Conservation (phyloP, 1,140 invertebrate genomes). For the Aphidius ervi region DNA sequence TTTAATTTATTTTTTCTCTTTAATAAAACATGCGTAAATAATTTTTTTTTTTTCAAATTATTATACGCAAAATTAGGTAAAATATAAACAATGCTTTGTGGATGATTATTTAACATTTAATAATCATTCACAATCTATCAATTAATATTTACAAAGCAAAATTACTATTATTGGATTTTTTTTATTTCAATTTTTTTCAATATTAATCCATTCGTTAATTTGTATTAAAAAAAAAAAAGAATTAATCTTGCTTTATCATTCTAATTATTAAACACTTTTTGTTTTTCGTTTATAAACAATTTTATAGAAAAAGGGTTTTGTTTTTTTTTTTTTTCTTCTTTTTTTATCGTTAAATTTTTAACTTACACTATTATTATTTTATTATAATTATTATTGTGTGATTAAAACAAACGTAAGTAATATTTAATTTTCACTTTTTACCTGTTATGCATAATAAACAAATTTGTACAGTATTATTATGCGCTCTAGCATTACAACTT, state of each 20-base stretch:
- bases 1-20: neutral
- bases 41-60: no score
- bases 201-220: neutral
- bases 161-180: slow-evolving; percentile 11
- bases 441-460: slow-evolving; percentile 48
- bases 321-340: no score
- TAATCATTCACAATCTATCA: neutral
- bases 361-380: slow-evolving; percentile 5
- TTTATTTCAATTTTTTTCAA: slow-evolving; percentile 2
- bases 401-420: slow-evolving; percentile 47
- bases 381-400: slow-evolving; percentile 31
- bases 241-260: neutral
- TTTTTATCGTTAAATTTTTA: no score
- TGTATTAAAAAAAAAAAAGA: no score
- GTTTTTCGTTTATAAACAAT: slow-evolving; percentile 46
- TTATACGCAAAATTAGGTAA: no score
- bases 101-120: neutral
- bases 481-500: slow-evolving; percentile 30
- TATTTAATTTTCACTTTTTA: slow-evolving; percentile 29
- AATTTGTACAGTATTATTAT: slow-evolving; percentile 53
- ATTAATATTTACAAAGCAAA: slow-evolving; percentile 30
- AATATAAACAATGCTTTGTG: no score
- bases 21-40: neutral
- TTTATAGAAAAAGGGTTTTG: slow-evolving; percentile 42
- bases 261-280: slow-evolving; percentile 18